Base-by-base conservation (phyloP, 2,113 vertebrate genomes). In the Dascyllus trimaculatus region DNA sequence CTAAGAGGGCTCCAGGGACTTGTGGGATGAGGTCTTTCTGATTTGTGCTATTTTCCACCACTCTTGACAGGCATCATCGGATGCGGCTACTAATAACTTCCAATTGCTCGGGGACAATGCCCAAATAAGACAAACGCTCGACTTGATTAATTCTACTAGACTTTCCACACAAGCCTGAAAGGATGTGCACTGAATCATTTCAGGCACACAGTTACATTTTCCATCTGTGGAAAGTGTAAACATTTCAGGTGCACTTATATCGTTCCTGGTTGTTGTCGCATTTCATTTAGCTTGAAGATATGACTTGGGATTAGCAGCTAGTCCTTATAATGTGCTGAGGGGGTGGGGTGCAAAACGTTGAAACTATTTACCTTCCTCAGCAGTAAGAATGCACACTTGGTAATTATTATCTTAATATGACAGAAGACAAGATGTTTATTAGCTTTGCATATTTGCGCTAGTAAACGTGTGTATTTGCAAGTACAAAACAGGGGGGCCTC, bases 31-130 rank as follows among this genome's bases (percentile, higher is more conserved):
- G 91, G 95, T 94, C 92, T 95, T 93, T 95, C 67, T 87, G 91
- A 90, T 94, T 90, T 95, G 95, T 94, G 82, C 40, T 93, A 90
- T 96, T 95, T 96, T 95, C 93, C 93, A 95, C 93, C 93, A 95
- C 92, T 92, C 93, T 95, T 96, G 95, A 95, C 93, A 94, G 89
- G 94, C 95, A 94, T 91, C 91, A 92, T 92, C 93, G 91, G 72
- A 86, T 81, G 75, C 88, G 90, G 89, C 90, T 93, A 94, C 84
- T 91, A 89, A 91, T 82, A 93, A 91, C 91, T 87, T 85, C 84
- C 77, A 86, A 24, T 71, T 85, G 59, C 69, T 60, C 51, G 70
- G 22, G 88, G 89, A 94, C 85, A 87, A 70, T 72, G 46, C 25
- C 49, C 35, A 59, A 66, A 61, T 63, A 78, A 48, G 19, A 68